Evolutionary conservation across 2,888 invertebrate species (phyloP).

Genomic region (Chaetogeoica ovagalla): DNA sequence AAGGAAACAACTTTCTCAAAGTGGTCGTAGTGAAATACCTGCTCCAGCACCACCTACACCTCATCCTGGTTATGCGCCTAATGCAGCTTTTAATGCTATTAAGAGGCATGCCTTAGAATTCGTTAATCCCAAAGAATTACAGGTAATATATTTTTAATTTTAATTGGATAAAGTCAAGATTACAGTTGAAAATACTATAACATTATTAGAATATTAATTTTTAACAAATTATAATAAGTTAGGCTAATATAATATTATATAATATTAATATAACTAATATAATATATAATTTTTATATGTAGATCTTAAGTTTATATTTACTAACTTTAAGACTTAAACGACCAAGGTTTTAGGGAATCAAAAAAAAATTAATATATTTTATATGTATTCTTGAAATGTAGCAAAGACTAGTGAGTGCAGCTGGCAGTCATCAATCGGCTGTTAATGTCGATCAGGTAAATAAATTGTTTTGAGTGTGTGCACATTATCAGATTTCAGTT

Average conservation of each 20-base stretch:
- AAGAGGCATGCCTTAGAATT: constrained; percentile 91
- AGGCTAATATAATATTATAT: no score
- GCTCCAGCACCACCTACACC: constrained; percentile 66
- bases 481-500: constrained; percentile 14
- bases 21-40: constrained; percentile 63
- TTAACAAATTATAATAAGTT: not conserved
- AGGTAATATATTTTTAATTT: constrained; percentile 64
- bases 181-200: not conserved
- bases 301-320: no score
- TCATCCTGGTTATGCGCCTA: constrained; percentile 87
- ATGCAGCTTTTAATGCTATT: constrained; percentile 96
- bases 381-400: constrained; percentile 49
- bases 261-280: no score
- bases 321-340: no score
- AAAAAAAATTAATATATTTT: constrained; percentile 24
- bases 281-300: no score
- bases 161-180: not conserved
- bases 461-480: constrained; percentile 43
- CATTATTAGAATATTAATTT: not conserved
- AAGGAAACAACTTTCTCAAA: constrained; percentile 65
- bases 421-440: constrained; percentile 47
- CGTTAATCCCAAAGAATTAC: constrained; percentile 84
- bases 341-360: not conserved
- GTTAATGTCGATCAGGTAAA: constrained; percentile 52
- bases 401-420: constrained; percentile 53